Evolutionary conservation across 1,140 invertebrate genomes (phyloP).

Genomic region (Drosophila orena): DNA sequence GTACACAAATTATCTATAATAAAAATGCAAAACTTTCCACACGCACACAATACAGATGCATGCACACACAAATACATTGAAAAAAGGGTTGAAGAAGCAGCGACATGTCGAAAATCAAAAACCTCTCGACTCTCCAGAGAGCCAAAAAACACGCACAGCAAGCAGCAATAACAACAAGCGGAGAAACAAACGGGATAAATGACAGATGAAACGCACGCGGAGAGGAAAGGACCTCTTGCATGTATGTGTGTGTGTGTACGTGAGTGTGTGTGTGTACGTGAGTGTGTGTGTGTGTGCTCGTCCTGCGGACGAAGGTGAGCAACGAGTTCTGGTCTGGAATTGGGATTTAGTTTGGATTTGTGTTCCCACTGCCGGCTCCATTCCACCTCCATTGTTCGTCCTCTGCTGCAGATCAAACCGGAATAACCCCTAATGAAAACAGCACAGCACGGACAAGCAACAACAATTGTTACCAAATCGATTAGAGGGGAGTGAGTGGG

Average conservation of each 20-base stretch:
- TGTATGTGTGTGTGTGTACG: background rate
- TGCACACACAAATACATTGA: constrained; percentile 19
- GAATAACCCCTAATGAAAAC: constrained; percentile 81
- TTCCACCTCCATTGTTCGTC: constrained; percentile 35
- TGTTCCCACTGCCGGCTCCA: constrained; percentile 34
- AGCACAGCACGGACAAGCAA: constrained; percentile 42
- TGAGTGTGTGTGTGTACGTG: constrained; percentile 5
- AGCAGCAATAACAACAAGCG: constrained; percentile 46
- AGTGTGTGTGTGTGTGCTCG: constrained; percentile 12
- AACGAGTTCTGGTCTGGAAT: constrained; percentile 46
- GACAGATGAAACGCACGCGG: constrained; percentile 67
- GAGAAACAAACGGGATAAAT: constrained; percentile 58
- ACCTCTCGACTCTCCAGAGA: constrained; percentile 77
- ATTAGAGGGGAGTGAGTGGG: constrained; percentile 60
- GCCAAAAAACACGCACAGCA: constrained; percentile 41
- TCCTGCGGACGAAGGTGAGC: constrained; percentile 48
- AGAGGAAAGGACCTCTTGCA: constrained; percentile 22
- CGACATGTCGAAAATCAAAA: constrained; percentile 81
- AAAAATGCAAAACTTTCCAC: constrained; percentile 78
- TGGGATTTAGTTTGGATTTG: constrained; percentile 33
- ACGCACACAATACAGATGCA: constrained; percentile 19
- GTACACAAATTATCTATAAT: constrained; percentile 83
- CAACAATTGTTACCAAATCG: constrained; percentile 76
- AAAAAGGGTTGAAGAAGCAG: constrained; percentile 72
- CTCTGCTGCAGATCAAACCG: constrained; percentile 67